phyloP scores from a whole-genome alignment of 37 sponge, comb jelly and placozoan genomes.

The Axinella damicornis region DNA sequence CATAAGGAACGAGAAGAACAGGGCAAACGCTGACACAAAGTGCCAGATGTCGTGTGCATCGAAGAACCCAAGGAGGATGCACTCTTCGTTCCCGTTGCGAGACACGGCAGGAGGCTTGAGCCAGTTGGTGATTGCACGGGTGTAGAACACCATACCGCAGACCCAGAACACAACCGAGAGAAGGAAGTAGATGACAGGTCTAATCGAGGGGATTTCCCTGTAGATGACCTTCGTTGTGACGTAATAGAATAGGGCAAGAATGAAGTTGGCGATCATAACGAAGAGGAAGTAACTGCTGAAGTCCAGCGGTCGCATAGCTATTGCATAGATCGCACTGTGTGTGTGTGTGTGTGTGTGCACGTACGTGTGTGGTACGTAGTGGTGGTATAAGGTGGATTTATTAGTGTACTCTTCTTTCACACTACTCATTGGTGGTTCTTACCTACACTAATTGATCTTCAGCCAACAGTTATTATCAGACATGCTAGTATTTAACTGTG shows the following conservation, averaged over 20 bases:
- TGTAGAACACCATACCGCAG: slow-evolving; percentile 25
- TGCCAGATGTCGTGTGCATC: slow-evolving; percentile 96
- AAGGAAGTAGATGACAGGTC: slow-evolving; percentile 36
- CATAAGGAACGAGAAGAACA: slow-evolving; percentile 92
- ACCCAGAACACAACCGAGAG: slow-evolving; percentile 37
- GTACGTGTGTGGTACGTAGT: not conserved
- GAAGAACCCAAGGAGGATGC: slow-evolving; percentile 80
- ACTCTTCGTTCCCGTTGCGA: slow-evolving; percentile 68
- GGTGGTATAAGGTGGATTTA: not conserved
- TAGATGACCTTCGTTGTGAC: slow-evolving; percentile 36
- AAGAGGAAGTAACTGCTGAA: slow-evolving; percentile 56
- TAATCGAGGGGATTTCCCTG: slow-evolving; percentile 8
- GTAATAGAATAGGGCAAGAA: slow-evolving; percentile 44
- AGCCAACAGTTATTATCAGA: too few relatives aligned
- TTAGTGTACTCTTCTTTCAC: too few relatives aligned
- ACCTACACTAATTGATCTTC: too few relatives aligned
- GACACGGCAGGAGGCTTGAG: slow-evolving; percentile 69
- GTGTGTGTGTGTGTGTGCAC: slow-evolving; percentile 4
- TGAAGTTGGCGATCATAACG: slow-evolving; percentile 48
- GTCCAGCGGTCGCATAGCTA: slow-evolving; percentile 32
- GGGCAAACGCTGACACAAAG: slow-evolving; percentile 85
- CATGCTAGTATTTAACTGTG: too few relatives aligned
- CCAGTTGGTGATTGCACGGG: slow-evolving; percentile 1
- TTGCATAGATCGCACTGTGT: slow-evolving; percentile 2
- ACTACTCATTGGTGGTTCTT: too few relatives aligned